Evolutionary conservation across 2,797 vertebrate species (phyloP).

Genomic region (Semotilus atromaculatus): DNA sequence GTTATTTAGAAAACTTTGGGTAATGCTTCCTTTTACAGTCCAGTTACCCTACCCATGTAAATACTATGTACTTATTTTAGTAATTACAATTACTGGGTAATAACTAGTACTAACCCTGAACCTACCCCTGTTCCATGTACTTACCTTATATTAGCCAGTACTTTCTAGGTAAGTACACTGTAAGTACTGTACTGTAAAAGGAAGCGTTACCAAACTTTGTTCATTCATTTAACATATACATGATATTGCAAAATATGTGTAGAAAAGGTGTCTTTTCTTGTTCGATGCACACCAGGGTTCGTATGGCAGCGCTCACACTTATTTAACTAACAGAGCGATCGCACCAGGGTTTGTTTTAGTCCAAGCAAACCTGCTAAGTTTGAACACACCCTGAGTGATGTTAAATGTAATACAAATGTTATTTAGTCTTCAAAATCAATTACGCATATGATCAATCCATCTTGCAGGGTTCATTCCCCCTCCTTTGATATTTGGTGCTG

Average conservation of each 20-base stretch:
- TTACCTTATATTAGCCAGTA: too few relatives aligned
- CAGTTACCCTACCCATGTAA: too few relatives aligned
- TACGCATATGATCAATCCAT: not conserved
- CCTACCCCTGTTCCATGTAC: too few relatives aligned
- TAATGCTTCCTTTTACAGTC: too few relatives aligned
- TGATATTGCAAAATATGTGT: not conserved
- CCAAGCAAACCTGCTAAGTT: not conserved
- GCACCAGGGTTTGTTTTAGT: not conserved
- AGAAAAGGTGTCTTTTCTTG: not conserved
- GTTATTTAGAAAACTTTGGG: not conserved
- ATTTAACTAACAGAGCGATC: too few relatives aligned
- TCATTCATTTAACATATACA: not conserved
- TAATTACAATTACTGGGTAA: too few relatives aligned
- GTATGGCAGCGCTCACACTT: too few relatives aligned
- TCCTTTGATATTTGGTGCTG: conserved; percentile 95
- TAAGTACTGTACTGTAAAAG: too few relatives aligned
- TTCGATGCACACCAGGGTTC: not conserved
- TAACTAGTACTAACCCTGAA: too few relatives aligned
- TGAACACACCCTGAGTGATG: not conserved
- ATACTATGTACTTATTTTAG: too few relatives aligned
- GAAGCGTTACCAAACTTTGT: too few relatives aligned
- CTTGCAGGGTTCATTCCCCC: conserved; percentile 95
- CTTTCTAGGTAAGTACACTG: too few relatives aligned
- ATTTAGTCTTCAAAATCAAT: not conserved
- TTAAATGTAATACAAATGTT: not conserved